Base-by-base conservation (phyloP, 2,797 vertebrate species). In the Hydrophis major region DNA sequence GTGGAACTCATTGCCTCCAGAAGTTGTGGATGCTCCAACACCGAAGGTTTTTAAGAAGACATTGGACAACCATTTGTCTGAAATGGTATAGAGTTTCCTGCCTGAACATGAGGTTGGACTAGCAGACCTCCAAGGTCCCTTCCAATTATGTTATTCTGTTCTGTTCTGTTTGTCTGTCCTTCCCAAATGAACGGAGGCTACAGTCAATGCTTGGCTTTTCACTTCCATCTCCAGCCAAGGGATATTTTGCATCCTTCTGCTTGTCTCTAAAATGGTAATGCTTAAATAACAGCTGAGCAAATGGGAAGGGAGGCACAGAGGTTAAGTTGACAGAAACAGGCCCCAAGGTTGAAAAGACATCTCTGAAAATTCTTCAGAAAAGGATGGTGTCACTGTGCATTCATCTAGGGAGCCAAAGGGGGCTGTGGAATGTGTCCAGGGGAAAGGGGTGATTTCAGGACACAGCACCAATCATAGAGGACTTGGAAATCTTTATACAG, bases 301-400 rank as follows among this genome's bases (percentile, higher is more conserved):
- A 83, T 22, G 20, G 37, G 37, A 83, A 83, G 74, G 5, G 74
- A 83, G 74, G 42, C 74, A 47, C 37, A 14, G n/a, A 91, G 86
- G 57, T 66, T 88, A 66, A 14, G 32, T 18, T 86, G 90, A 86
- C 87, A 91, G 90, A 86, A 91, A 86, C 2, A 89, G 50, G 69
- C 93, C 93, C 90, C 2, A 4, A 27, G 92, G 92, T 88, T 50
- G 55, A 66, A 78, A 89, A 91, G 57, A 22, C 59, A 25, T 50
- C 20, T 16, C 87, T n/a, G 25, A 74, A 47, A 55, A 87, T 53
- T 93, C 25, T 56, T 87, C 63, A 59, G 69, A 57, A 55, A 42
- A 74, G 66, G 32, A 83, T 47, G 20, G 57, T 89, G 90, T 91
- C 93, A 91, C 69, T 86, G 50, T 27, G 32, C 50, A 91, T 93